phyloP scores from a whole-genome alignment of 2,113 vertebrate genomes.

The Cariama cristata region DNA sequence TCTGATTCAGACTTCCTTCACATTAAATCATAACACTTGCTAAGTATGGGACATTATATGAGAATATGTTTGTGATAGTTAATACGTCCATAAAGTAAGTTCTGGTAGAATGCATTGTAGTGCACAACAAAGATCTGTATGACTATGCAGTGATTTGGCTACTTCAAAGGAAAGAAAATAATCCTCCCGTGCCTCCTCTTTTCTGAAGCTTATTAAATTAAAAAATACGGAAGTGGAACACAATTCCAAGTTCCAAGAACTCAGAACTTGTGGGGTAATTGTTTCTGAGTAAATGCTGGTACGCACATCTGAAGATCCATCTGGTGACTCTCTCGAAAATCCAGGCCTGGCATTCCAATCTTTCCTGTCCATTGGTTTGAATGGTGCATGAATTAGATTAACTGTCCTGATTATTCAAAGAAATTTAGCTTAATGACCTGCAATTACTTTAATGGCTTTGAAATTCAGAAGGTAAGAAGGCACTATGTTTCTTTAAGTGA shows the following conservation, averaged over 20 bases:
- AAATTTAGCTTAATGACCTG: slow-evolving; percentile 77
- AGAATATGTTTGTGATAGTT: neutral
- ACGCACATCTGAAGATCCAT: neutral
- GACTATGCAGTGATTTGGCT: neutral
- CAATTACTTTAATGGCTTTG: slow-evolving; percentile 79
- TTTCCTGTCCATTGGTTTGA: slow-evolving; percentile 44
- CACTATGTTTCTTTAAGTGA: slow-evolving; percentile 75
- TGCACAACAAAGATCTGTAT: neutral
- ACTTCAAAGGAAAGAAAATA: neutral
- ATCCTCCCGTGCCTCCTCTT: neutral
- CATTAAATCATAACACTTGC: neutral
- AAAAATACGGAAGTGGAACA: neutral
- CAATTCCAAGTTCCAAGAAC: neutral
- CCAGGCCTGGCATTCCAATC: neutral
- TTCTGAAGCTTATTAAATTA: neutral
- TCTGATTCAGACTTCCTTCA: neutral
- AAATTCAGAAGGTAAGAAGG: slow-evolving; percentile 78
- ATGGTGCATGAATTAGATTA: slow-evolving; percentile 70
- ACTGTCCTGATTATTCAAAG: slow-evolving; percentile 72
- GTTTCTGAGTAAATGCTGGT: neutral
- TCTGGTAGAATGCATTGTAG: neutral
- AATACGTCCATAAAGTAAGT: neutral
- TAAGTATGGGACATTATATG: neutral
- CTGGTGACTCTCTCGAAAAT: neutral
- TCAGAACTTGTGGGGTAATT: neutral